Conservation (phyloP, 2,888 invertebrate genomes). For the Noctuana brunneofusca region DNA sequence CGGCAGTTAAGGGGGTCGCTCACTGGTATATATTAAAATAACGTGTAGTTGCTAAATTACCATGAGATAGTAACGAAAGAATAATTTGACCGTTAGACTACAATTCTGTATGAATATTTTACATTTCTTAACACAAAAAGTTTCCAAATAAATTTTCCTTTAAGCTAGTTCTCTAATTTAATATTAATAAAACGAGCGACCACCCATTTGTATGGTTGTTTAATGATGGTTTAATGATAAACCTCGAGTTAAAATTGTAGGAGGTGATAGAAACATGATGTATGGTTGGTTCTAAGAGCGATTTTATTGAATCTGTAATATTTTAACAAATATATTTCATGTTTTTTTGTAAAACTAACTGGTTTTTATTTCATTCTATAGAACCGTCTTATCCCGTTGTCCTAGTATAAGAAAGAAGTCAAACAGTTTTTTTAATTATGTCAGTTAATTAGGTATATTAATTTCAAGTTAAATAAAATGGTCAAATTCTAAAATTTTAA, state of each 20-base stretch:
- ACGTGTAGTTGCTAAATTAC: not conserved
- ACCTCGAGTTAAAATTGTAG: constrained; percentile 40
- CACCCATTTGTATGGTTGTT: constrained; percentile 30
- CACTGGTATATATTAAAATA: not conserved
- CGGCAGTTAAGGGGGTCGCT: too few species aligned
- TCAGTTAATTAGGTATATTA: too few species aligned
- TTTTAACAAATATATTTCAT: constrained; percentile 82
- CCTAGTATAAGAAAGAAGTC: too few species aligned
- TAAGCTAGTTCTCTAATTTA: not conserved
- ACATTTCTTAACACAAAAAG: not conserved
- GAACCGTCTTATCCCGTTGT: not conserved
- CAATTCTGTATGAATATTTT: too few species aligned
- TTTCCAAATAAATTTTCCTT: not conserved
- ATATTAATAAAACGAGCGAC: constrained; percentile 6
- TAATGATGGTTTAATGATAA: constrained; percentile 35
- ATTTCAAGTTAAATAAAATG: too few species aligned
- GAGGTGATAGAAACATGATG: constrained; percentile 35
- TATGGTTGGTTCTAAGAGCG: constrained; percentile 59
- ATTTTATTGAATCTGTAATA: constrained; percentile 81
- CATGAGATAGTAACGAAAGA: too few species aligned
- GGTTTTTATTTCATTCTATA: constrained; percentile 30
- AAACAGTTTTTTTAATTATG: too few species aligned
- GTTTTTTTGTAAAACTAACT: constrained; percentile 52
- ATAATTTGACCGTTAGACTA: too few species aligned
- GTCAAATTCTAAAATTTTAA: too few species aligned